Conservation (phyloP, 1,140 invertebrate species). For the Mylabris phalerata region DNA sequence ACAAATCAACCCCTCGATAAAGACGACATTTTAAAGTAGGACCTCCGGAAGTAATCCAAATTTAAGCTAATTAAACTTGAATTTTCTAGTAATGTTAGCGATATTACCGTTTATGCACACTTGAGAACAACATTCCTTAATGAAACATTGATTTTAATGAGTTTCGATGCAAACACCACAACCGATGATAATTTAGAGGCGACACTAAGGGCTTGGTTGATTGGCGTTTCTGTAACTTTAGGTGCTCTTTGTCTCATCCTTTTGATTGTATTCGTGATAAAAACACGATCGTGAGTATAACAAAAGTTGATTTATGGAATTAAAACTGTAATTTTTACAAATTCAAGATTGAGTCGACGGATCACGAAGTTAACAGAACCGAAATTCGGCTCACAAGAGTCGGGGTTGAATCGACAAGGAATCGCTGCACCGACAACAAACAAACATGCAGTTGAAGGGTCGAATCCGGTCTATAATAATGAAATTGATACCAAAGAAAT, state of each 20-base stretch:
- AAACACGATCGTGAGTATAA: conserved; percentile 45
- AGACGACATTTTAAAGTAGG: conserved; percentile 12
- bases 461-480: conserved; percentile 58
- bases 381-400: conserved; percentile 56
- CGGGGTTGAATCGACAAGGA: conserved; percentile 49
- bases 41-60: not conserved
- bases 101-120: conserved; percentile 16
- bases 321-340: not conserved
- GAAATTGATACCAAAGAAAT: conserved; percentile 44
- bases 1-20: not conserved
- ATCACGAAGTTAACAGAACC: conserved; percentile 52
- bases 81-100: conserved; percentile 22
- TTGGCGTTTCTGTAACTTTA: conserved; percentile 45
- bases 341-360: conserved; percentile 39
- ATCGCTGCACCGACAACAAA: conserved; percentile 57
- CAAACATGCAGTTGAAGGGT: conserved; percentile 58
- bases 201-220: conserved; percentile 45
- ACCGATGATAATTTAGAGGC: conserved; percentile 34
- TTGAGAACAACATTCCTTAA: conserved; percentile 6
- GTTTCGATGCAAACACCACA: conserved; percentile 13
- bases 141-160: not conserved
- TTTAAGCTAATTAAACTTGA: not conserved
- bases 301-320: not conserved
- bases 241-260: conserved; percentile 44
- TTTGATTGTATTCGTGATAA: conserved; percentile 45